Percentiles rank a stretch among this genome's conserved stretches.
phyloP scores from a whole-genome alignment of 2,888 invertebrate genomes.

The Ethmia dodecea region DNA sequence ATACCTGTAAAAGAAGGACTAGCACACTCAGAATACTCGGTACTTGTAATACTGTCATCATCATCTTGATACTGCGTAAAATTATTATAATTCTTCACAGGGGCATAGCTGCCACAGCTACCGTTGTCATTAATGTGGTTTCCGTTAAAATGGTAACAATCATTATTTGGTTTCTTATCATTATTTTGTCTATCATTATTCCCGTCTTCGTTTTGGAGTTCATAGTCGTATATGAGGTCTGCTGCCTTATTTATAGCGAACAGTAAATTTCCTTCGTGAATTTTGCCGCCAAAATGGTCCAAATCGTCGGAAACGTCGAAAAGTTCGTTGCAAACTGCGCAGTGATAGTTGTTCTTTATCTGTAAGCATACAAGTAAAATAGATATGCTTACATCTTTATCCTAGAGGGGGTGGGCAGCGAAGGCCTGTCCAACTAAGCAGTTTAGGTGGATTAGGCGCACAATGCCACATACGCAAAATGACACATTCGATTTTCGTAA shows the following conservation, averaged over 20 bases:
- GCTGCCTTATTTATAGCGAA: conserved; percentile 24
- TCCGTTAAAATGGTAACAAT: not conserved
- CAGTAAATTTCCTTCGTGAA: conserved; percentile 23
- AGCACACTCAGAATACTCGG: conserved; percentile 1
- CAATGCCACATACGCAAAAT: too few relatives aligned
- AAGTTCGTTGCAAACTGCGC: conserved; percentile 31
- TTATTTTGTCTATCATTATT: not conserved
- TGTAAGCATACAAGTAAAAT: too few relatives aligned
- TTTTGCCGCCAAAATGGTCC: conserved; percentile 20
- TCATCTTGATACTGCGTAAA: conserved; percentile 5
- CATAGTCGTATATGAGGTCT: conserved; percentile 17
- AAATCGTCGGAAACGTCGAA: conserved; percentile 9
- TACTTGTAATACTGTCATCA: too few relatives aligned
- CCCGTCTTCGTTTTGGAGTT: not conserved
- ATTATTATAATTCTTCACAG: conserved; percentile 4
- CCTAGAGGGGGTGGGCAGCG: too few relatives aligned
- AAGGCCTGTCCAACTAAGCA: too few relatives aligned
- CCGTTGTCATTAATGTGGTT: not conserved
- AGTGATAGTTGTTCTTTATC: conserved; percentile 30
- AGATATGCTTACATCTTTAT: too few relatives aligned
- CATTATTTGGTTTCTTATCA: not conserved
- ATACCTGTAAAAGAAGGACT: not conserved
- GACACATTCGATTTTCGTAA: too few relatives aligned
- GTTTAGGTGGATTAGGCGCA: too few relatives aligned
- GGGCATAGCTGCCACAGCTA: too few relatives aligned